Base-by-base conservation (phyloP, 2,113 vertebrate species). In the Bostrychus sinensis region DNA sequence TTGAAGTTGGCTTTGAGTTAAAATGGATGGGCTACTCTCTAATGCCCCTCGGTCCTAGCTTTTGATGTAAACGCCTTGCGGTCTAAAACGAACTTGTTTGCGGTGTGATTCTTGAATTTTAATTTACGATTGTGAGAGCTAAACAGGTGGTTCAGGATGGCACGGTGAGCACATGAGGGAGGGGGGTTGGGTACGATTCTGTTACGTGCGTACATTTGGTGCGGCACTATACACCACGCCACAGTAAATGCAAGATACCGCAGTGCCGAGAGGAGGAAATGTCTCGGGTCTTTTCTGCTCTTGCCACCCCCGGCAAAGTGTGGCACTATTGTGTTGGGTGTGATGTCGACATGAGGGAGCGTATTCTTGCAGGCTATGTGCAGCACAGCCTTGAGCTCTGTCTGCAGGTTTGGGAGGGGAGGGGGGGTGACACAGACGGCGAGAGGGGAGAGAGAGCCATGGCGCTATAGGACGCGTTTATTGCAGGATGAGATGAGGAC, bases 61-160 rank as follows among this genome's bases (percentile, higher is more conserved):
- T 25, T 48, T 51, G 25, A 16, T 30, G 25, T 30, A 30, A 51
- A 51, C 48, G 48, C 7, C 7, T 17, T 25, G 48, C 16, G 3
- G 46, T 7, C 7, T 50, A 6, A 4, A 26, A 39, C 32, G 32
- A 12, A 12, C 46, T 11, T 7, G 23, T 25, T 14, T 11, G 5
- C 12, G 5, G 20, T 10, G 43, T 19, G 41, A 9, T 17, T 20
- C 3, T 4, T 45, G 13, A 46, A 46, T 23, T 22, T 25, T 2
- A 23, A 50, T 28, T 13, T 7, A 7, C 14, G 13, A 7, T 22
- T 50, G 22, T 26, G 23, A 11, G 25, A 25, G 13, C 20, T 86
- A 85, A 93, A 93, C 92, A 92, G 92, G 92, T 93, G 92, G 91
- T 93, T 90, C 70, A 23, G 59, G 71, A 46, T 58, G 64, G 72